phyloP scores from a whole-genome alignment of 2,888 invertebrate genomes.

The Physocephala rufipes region DNA sequence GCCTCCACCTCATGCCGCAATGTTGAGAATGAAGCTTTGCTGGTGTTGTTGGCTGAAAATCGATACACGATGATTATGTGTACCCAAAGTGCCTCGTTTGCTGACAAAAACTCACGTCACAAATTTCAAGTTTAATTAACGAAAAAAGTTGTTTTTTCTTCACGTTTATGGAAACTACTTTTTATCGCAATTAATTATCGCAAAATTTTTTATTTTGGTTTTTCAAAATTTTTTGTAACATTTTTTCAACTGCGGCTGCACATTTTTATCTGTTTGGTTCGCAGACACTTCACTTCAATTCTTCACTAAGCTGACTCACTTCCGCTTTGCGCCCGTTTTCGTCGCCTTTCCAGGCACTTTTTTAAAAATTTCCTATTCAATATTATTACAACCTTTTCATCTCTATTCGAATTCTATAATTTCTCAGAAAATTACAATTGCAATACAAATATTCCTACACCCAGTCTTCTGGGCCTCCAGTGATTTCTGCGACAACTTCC shows the following conservation, averaged over 20 bases:
- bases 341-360: not conserved
- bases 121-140: not conserved
- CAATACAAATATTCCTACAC: constrained; percentile 17
- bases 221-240: not conserved
- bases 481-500: constrained; percentile 21
- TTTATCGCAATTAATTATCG: not conserved
- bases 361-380: no score
- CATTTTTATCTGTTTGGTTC: constrained; percentile 17
- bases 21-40: constrained; percentile 33
- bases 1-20: constrained; percentile 8
- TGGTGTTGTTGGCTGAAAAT: constrained; percentile 55
- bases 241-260: not conserved
- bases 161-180: not conserved
- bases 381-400: not conserved
- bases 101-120: constrained; percentile 19
- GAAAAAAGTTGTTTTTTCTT: not conserved
- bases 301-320: not conserved
- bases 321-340: not conserved
- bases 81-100: constrained; percentile 34
- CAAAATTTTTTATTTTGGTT: constrained; percentile 7
- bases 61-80: constrained; percentile 51
- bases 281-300: constrained; percentile 23
- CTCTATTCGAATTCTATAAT: not conserved
- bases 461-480: constrained; percentile 1
- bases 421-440: constrained; percentile 22